Evolutionary conservation across 2,113 vertebrate genomes (phyloP), one percentile per base, ranked within the genome.

Genomic region (Neopipo cinnamomea): DNA sequence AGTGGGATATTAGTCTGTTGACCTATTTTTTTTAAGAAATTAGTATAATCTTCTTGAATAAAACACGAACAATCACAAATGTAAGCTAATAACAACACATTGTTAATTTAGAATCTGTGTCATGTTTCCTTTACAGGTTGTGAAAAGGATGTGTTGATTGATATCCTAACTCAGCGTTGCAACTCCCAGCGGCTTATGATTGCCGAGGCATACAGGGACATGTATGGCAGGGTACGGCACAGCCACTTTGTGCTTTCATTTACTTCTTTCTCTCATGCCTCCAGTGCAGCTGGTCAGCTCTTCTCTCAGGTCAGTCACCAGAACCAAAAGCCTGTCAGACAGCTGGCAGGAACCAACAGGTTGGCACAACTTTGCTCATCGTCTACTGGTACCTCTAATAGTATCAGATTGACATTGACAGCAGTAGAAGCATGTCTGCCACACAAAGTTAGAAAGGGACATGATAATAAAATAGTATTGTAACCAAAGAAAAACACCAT

Each of bases 131-230:
- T 96, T 80, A 22, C 96, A 98, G 98, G 95, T 22, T 98, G 98
- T 81, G 96, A 98, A 82, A 98, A 98, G 91, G 98, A 98, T 37
- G 53, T 98, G 84, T 59, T 98, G 95, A 98, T 98, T 63, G 94
- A 98, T 78, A 89, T 98, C 80, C 97, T 98, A 53, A 98, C 98
- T 1, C 97, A 98, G 52, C 97, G 98, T 5, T 97, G 97, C 91
- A 98, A 98, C 49, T 96, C 97, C 8, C 98, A 98, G 88, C 86
- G 98, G 77, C 93, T 96, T 37, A 94, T 97, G 97, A 98, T 98
- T 39, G 97, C 98, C 0, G 97, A 98, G 75, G 97, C 97, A 0
- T 98, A 98, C 91, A 96, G 95, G 86, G 95, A 95, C 74, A 95
- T 97, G 93, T 98, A 96, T 0, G 74, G 97, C 90, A 96, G 93